Evolutionary conservation across 2,113 vertebrate genomes (phyloP).

Genomic region (Mellivora capensis): DNA sequence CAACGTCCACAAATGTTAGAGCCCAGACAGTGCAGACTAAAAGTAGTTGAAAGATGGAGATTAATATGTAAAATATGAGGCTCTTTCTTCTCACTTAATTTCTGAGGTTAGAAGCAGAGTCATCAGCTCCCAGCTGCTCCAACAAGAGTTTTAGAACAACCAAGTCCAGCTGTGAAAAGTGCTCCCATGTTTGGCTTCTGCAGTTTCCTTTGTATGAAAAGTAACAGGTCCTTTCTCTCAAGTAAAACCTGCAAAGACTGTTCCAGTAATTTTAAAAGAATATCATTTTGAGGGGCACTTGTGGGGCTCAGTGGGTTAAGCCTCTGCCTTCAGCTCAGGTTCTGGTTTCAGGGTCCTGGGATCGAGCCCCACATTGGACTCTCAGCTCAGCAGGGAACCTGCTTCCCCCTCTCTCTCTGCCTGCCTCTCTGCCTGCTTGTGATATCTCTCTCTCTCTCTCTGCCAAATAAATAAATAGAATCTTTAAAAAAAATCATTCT

Average conservation of each 20-base stretch:
- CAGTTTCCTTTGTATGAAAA: conserved; percentile 3
- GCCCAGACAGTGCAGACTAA: neutral
- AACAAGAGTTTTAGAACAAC: neutral
- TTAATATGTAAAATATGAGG: neutral
- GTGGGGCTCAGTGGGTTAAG: too few species aligned
- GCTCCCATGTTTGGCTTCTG: neutral
- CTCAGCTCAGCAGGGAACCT: too few species aligned
- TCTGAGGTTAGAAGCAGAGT: neutral
- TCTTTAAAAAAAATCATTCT: neutral
- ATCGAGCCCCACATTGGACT: too few species aligned
- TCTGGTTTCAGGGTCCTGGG: too few species aligned
- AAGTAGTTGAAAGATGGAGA: neutral
- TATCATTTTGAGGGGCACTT: neutral
- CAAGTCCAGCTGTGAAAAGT: conserved; percentile 16
- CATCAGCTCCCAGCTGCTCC: neutral
- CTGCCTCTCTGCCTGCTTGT: too few species aligned
- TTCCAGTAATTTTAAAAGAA: neutral
- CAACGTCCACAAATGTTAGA: neutral
- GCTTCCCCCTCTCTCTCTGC: too few species aligned
- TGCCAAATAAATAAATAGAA: too few species aligned
- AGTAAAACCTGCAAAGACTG: neutral
- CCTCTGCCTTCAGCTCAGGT: too few species aligned
- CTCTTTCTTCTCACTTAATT: neutral
- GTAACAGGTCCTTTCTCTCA: conserved; percentile 1
- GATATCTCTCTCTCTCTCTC: too few species aligned